phyloP scores from a whole-genome alignment of 2,113 vertebrate species.

The Mesembrinibis cayennensis region DNA sequence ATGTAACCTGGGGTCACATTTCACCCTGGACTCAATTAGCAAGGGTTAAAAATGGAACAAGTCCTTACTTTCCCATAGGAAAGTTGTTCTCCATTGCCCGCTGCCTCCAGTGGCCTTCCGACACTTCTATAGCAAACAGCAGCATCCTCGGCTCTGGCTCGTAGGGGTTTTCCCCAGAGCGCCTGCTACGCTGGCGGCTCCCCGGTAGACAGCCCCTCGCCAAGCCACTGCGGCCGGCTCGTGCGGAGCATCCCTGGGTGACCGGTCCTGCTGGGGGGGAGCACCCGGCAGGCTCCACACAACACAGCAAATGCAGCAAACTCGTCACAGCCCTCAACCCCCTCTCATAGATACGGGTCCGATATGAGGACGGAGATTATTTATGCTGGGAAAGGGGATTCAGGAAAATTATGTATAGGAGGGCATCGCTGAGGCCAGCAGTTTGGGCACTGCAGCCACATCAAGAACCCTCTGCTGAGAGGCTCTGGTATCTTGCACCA shows the following conservation, averaged over 20 bases:
- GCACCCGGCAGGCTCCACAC: not conserved
- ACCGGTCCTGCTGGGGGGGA: not conserved
- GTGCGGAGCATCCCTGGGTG: fast-evolving
- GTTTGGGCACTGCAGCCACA: not conserved
- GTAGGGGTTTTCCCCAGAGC: not conserved
- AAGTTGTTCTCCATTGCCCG: slow-evolving; percentile 35
- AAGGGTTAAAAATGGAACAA: slow-evolving; percentile 75
- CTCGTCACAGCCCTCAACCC: not conserved
- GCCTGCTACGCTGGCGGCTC: not conserved
- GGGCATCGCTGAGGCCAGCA: not conserved
- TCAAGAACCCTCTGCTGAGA: not conserved
- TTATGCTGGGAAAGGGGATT: not conserved
- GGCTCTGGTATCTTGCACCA: not conserved
- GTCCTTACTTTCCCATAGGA: slow-evolving; percentile 75
- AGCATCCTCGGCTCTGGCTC: not conserved
- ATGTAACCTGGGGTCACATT: slow-evolving; percentile 73
- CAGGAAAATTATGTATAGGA: not conserved
- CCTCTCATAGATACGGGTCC: too few relatives aligned
- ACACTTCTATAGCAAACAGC: slow-evolving; percentile 3
- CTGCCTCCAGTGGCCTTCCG: slow-evolving; percentile 20
- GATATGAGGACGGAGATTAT: fast-evolving
- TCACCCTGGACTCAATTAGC: slow-evolving; percentile 70
- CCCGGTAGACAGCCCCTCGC: not conserved
- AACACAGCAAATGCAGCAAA: not conserved
- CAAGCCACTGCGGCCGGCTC: not conserved